phyloP scores from a whole-genome alignment of 2,888 invertebrate genomes.

The Meiosimyza decipiens region DNA sequence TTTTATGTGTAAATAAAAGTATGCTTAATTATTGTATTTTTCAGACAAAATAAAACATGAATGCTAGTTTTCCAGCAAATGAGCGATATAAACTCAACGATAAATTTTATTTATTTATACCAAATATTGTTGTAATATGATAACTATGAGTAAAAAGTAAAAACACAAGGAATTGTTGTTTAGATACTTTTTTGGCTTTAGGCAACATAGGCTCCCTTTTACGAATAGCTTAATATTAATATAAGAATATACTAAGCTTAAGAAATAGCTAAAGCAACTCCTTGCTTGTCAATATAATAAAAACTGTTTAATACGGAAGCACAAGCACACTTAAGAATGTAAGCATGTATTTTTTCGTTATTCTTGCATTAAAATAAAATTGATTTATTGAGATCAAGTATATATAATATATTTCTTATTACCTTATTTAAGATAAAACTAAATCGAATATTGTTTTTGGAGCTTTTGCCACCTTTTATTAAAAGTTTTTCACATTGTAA shows the following conservation, averaged over 20 bases:
- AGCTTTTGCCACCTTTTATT: constrained; percentile 50
- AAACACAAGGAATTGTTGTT: constrained; percentile 25
- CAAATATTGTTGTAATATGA: too few species aligned
- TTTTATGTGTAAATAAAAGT: too few species aligned
- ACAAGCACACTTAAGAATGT: neutral
- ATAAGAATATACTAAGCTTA: too few species aligned
- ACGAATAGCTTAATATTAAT: constrained; percentile 16
- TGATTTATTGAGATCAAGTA: constrained; percentile 16
- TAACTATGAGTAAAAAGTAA: neutral
- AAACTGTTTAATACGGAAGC: too few species aligned
- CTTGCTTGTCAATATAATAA: constrained; percentile 8
- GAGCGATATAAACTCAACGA: too few species aligned
- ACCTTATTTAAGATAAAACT: constrained; percentile 32
- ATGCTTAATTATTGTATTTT: too few species aligned
- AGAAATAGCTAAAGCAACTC: neutral
- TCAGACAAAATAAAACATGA: too few species aligned
- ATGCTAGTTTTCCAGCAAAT: too few species aligned
- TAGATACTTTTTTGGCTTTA: neutral
- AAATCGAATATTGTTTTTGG: constrained; percentile 40
- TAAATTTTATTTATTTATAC: too few species aligned
- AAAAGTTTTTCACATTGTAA: constrained; percentile 36
- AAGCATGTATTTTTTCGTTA: constrained; percentile 11
- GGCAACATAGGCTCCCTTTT: neutral
- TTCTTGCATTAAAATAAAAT: constrained; percentile 18
- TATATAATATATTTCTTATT: constrained; percentile 36